Percentiles rank a stretch among this genome's conserved stretches.
Evolutionary conservation across 2,797 vertebrate species (phyloP).

Genomic region (Podarcis lilfordi): DNA sequence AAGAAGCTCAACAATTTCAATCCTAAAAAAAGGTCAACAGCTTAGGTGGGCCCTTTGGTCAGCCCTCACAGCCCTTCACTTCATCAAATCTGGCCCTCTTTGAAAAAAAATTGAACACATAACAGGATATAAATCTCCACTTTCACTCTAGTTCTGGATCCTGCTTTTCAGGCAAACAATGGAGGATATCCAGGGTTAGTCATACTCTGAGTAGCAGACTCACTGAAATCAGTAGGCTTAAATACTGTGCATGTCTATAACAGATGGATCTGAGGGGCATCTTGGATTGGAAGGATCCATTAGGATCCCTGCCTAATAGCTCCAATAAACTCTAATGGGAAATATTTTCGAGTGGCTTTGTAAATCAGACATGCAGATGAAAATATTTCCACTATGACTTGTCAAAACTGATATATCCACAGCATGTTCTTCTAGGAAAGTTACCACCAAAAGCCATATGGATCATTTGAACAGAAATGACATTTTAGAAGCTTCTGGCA

Average conservation of each 20-base stretch:
- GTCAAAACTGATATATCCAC: constrained; percentile 41
- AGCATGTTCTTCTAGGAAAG: constrained; percentile 15
- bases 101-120: too few species aligned
- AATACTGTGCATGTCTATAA: background rate
- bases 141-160: too few species aligned
- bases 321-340: background rate
- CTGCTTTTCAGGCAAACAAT: too few species aligned
- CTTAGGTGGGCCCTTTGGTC: too few species aligned
- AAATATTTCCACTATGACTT: constrained; percentile 50
- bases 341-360: background rate
- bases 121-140: too few species aligned
- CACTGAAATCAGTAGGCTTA: too few species aligned
- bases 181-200: too few species aligned
- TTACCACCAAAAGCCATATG: constrained; percentile 38
- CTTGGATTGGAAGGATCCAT: background rate
- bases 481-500: background rate
- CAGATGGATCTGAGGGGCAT: background rate
- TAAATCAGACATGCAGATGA: constrained; percentile 45
- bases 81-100: too few species aligned
- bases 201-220: too few species aligned
- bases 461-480: constrained; percentile 32
- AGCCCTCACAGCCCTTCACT: too few species aligned
- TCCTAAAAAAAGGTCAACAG: too few species aligned
- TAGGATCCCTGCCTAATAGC: background rate
- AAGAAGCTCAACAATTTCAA: too few species aligned